Evolutionary conservation across 1,140 invertebrate genomes (phyloP), one percentile per base, ranked within the genome.

Genomic region (Musca vetustissima): DNA sequence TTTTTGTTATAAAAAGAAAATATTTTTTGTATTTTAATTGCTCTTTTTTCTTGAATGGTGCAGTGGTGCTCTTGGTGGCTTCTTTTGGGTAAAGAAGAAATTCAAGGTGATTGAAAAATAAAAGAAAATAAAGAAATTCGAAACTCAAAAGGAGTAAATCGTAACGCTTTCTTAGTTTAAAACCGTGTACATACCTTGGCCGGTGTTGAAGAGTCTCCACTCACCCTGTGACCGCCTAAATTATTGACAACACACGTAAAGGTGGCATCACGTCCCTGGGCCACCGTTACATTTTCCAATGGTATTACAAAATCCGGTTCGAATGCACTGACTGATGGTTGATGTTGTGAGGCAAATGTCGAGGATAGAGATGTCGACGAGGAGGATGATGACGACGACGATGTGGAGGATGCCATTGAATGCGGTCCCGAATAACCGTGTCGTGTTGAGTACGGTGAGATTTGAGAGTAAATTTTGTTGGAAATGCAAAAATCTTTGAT

Each of bases 211-310:
- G 89, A 88, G 85, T 92, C 91, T 87, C 90, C 90, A 93, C 92
- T 93, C 92, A 95, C 93, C 92, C 92, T 91, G 88, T 94, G 92
- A 89, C 92, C 91, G 80, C 92, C 93, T 79, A 95, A 88, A 87
- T 94, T 93, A 86, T 92, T 93, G 74, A 95, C 93, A 77, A 94
- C 91, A 79, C 93, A 95, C 69, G 93, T 94, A 84, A 95, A 94
- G 75, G 91, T 92, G 71, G 93, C 93, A 71, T 94, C 93, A 74
- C 93, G 86, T 64, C 93, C 93, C 83, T 94, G 91, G 64, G 92
- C 88, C 72, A 94, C 91, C 71, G 93, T 94, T 82, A 94, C 88
- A 86, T 95, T 94, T 85, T 93, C 89, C 86, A 94, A 84, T 47
- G 93, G 92, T 77, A 89, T 90, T 72, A 90, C 87, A 86, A 95